These are phyloP conservation scores for Epinotia ramella DNA, from an alignment of 2,888 invertebrate species.

Conservation along the genomic window DNA sequence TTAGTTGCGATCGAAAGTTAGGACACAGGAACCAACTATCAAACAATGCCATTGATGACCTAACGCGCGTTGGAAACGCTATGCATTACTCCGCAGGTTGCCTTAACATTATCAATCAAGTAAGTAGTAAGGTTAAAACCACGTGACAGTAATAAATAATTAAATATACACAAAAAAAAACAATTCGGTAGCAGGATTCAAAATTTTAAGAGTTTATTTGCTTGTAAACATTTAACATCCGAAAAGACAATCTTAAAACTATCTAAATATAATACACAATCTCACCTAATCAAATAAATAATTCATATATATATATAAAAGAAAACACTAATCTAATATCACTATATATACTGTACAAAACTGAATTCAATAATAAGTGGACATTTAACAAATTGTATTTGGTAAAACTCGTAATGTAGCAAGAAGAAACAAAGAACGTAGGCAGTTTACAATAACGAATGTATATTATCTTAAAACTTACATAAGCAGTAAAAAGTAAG, in stretches of 20 bases:
- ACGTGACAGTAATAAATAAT: too few species aligned
- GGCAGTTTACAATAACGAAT: background rate
- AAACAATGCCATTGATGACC: too few species aligned
- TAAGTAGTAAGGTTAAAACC: too few species aligned
- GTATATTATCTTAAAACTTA: slow-evolving; percentile 1
- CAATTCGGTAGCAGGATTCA: slow-evolving; percentile 49
- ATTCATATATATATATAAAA: slow-evolving; percentile 71
- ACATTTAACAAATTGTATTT: slow-evolving; percentile 60
- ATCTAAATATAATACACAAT: slow-evolving; percentile 67
- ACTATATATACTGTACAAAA: slow-evolving; percentile 74
- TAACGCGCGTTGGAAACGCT: too few species aligned
- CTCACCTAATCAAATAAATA: slow-evolving; percentile 80
- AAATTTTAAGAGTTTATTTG: slow-evolving; percentile 75
- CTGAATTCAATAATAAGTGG: slow-evolving; percentile 56
- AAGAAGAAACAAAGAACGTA: slow-evolving; percentile 1
- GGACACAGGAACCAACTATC: too few species aligned
- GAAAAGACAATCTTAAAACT: slow-evolving; percentile 75
- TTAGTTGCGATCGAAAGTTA: too few species aligned
- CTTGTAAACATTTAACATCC: slow-evolving; percentile 80
- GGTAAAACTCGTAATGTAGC: slow-evolving; percentile 47
- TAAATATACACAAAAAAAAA: slow-evolving; percentile 48
- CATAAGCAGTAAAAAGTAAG: background rate
- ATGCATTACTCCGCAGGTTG: too few species aligned
- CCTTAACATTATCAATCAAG: too few species aligned
- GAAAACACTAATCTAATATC: slow-evolving; percentile 80